These are phyloP conservation scores for Drosophila paracracens DNA, from an alignment of 2,888 invertebrate species.

Conservation along the genomic window DNA sequence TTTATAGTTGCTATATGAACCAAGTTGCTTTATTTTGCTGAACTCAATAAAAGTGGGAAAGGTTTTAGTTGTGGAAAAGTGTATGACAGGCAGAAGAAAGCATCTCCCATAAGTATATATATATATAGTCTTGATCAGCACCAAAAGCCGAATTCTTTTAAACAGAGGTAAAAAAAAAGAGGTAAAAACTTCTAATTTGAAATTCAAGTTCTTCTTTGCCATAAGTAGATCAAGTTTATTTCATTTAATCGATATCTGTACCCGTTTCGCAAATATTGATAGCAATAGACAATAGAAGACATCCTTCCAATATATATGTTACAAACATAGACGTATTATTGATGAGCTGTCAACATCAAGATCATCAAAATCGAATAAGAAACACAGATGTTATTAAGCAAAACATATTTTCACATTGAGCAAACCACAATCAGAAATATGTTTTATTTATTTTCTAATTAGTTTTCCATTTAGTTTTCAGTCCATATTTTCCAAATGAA, in stretches of 20 bases:
- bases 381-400: not conserved
- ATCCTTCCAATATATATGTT: not conserved
- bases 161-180: too few species aligned
- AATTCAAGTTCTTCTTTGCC: not conserved
- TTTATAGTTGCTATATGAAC: not conserved
- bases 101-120: not conserved
- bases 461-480: not conserved
- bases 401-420: not conserved
- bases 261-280: not conserved
- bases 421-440: not conserved
- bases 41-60: not conserved
- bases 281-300: not conserved
- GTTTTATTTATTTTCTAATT: not conserved
- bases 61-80: not conserved
- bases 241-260: not conserved
- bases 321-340: not conserved
- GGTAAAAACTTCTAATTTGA: not conserved
- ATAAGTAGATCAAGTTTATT: not conserved
- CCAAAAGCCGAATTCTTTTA: not conserved
- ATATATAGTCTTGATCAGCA: not conserved
- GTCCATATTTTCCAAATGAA: not conserved
- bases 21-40: not conserved
- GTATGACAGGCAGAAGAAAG: not conserved
- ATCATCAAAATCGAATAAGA: not conserved
- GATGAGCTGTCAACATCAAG: not conserved